Percentiles rank a stretch among this genome's conserved stretches.
These are phyloP conservation scores for Lepidostoma basale DNA, from an alignment of 1,140 invertebrate genomes.

Conservation along the genomic window DNA sequence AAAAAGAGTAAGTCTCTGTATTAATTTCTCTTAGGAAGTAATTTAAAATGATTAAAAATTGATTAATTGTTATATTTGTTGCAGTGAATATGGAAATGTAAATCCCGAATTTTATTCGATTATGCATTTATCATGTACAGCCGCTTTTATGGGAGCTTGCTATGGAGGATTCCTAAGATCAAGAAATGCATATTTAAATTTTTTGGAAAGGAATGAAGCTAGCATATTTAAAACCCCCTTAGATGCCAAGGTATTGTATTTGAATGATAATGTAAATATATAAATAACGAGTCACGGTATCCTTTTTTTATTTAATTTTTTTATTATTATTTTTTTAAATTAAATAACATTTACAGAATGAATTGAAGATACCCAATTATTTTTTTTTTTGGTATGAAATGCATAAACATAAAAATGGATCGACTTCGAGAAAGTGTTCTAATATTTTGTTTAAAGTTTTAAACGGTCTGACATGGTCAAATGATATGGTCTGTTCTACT, in stretches of 20 bases:
- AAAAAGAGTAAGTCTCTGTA: slow-evolving; percentile 4
- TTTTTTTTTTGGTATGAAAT: slow-evolving; percentile 2
- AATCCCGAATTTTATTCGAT: slow-evolving; percentile 66
- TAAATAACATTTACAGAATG: neutral
- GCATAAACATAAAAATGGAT: neutral
- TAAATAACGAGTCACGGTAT: neutral
- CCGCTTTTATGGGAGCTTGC: slow-evolving; percentile 63
- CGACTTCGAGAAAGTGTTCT: neutral
- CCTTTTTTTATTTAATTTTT: neutral
- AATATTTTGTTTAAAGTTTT: too few relatives aligned
- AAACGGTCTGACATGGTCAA: too few relatives aligned
- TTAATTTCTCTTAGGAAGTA: neutral
- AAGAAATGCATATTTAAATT: slow-evolving; percentile 66
- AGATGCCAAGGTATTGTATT: slow-evolving; percentile 67
- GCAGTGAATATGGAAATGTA: slow-evolving; percentile 44
- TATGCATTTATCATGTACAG: slow-evolving; percentile 61
- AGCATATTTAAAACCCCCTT: slow-evolving; percentile 68
- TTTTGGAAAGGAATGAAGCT: slow-evolving; percentile 76
- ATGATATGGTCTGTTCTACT: too few relatives aligned
- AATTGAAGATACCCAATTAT: neutral
- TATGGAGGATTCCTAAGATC: slow-evolving; percentile 68
- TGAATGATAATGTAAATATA: neutral
- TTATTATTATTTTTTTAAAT: too few relatives aligned
- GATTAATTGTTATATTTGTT: neutral
- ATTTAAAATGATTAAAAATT: neutral